Evolutionary conservation across 2,797 vertebrate genomes (phyloP).

Genomic region (Crenuchus spilurus): DNA sequence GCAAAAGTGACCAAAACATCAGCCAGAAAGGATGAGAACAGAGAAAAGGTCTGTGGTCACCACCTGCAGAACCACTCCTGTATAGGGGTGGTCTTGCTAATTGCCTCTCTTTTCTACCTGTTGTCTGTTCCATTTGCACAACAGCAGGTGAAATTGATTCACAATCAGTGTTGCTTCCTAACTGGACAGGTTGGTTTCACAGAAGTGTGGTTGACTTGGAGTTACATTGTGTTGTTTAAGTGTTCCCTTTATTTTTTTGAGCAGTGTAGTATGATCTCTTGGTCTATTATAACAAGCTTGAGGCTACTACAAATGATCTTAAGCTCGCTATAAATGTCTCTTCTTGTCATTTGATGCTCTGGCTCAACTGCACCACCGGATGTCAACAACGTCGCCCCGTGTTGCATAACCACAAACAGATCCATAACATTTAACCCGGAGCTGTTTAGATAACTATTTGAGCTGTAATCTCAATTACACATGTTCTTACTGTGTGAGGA

Average conservation of each 20-base stretch:
- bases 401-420: slow-evolving; percentile 52
- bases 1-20: no score
- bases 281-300: neutral
- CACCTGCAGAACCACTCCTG: no score
- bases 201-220: no score
- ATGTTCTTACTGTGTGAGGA: neutral
- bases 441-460: neutral
- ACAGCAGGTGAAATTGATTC: no score
- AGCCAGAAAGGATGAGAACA: no score
- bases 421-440: slow-evolving; percentile 8
- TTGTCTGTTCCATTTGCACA: no score
- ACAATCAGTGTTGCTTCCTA: no score
- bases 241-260: neutral
- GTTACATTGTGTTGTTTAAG: neutral
- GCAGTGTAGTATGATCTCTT: neutral
- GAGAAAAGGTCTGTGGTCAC: no score
- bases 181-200: no score
- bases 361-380: slow-evolving; percentile 60
- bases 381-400: slow-evolving; percentile 71
- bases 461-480: neutral
- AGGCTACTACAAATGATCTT: neutral
- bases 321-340: neutral
- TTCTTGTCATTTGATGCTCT: neutral
- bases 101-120: no score
- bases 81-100: no score